Evolutionary conservation across 2,888 invertebrate genomes (phyloP), one percentile per base, ranked within the genome.

Genomic region (Xanthostigma xanthostigma): DNA sequence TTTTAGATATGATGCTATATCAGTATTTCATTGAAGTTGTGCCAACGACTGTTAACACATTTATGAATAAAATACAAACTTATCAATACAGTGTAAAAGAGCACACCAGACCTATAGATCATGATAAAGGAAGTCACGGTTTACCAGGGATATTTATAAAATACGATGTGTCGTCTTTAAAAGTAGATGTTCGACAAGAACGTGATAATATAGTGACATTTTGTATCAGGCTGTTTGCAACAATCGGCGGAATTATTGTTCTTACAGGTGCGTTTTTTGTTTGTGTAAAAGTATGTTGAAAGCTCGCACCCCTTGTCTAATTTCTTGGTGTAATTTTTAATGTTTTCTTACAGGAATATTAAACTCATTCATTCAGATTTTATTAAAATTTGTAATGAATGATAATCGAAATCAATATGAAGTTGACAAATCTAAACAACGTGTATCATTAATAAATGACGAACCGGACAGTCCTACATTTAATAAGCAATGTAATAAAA

Each of bases 1-100:
- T 65, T 73, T 45, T 63, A 85, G 84, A 73, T 54, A 81, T 79
- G 64, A 83, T 88, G 68, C 64, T 90, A 42, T 92, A 79, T 64
- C 92, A 95, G 62, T 97, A 97, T 70, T 96, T 94, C 60, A 75
- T 97, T 45, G 90, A 95, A 71, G 86, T 97, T 12, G 96, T 97
- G 1, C 94, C 96, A 0, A 97, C 97, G 1, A 87, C 89, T 61
- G 85, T 97, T n/a, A 77, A 84, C 54, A 85, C 85, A 4, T 74
- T 84, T 40, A 72, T 88, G 58, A 79, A 78, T 38, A 72, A 76
- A 2, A 75, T 83, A 35, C 81, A 80, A 58, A 86, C 94, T 1
- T 96, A 83, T 62, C 96, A 97, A 64, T 97, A 94, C 65, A 87
- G 95, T 10, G 93, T 93, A 0, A 93, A 94, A 58, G 91, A 93